Conservation (phyloP, 2,888 invertebrate genomes). For the Apamea sordens region DNA sequence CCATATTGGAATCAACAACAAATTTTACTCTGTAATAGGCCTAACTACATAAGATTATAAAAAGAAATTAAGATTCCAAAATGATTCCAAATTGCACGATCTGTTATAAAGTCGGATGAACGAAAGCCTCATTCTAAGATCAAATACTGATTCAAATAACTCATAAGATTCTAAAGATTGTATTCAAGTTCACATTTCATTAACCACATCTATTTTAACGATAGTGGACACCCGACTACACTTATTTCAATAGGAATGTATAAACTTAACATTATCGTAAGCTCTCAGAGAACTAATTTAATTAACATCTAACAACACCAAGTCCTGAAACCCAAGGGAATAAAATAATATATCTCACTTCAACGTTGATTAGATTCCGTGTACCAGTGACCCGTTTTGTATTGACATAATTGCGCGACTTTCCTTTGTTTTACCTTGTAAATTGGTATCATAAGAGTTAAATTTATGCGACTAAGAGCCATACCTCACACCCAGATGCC, state of each 20-base stretch:
- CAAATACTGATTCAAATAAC: constrained; percentile 58
- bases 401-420: constrained; percentile 52
- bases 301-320: constrained; percentile 64
- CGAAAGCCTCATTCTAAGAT: constrained; percentile 55
- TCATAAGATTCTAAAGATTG: constrained; percentile 43
- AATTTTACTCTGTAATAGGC: constrained; percentile 55
- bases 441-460: constrained; percentile 52
- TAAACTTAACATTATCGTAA: constrained; percentile 80
- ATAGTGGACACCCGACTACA: constrained; percentile 56
- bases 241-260: constrained; percentile 84
- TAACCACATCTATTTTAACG: constrained; percentile 55
- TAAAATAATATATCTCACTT: constrained; percentile 54
- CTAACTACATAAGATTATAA: constrained; percentile 51
- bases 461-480: constrained; percentile 49
- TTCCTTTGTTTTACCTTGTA: constrained; percentile 29
- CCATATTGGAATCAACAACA: constrained; percentile 51
- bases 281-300: constrained; percentile 68
- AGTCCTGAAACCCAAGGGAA: constrained; percentile 50
- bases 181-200: constrained; percentile 27
- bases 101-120: constrained; percentile 42
- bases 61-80: constrained; percentile 55
- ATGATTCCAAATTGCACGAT: constrained; percentile 64
- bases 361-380: constrained; percentile 32
- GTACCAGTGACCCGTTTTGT: constrained; percentile 44
- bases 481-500: neutral